Evolutionary conservation across 1,140 invertebrate species (phyloP).

Genomic region (Zeugodacus cucurbitae): DNA sequence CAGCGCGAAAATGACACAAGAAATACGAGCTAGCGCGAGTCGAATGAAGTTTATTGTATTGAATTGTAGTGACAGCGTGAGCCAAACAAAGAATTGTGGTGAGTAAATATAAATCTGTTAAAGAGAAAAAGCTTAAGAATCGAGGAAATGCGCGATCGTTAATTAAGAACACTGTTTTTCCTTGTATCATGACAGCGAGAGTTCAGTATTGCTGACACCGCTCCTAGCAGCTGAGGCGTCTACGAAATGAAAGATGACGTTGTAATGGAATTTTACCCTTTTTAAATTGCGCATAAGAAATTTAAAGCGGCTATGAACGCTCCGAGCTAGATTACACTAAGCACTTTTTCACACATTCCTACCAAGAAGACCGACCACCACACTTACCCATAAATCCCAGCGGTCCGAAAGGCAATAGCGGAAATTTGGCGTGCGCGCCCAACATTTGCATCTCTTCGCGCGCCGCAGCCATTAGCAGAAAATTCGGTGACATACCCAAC

Average conservation of each 20-base stretch:
- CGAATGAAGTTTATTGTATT: neutral
- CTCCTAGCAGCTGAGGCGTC: too few species aligned
- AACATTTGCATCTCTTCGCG: conserved; percentile 60
- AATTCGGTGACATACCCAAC: conserved; percentile 59
- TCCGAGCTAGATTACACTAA: neutral
- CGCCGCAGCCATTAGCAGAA: conserved; percentile 61
- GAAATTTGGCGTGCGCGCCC: conserved; percentile 66
- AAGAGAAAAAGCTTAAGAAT: neutral
- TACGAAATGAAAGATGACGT: neutral
- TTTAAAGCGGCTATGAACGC: neutral
- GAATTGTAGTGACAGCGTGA: neutral
- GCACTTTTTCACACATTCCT: neutral
- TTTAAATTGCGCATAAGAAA: neutral
- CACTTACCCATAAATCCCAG: conserved; percentile 73
- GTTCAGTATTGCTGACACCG: neutral
- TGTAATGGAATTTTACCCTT: neutral
- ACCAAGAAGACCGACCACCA: neutral
- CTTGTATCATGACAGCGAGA: neutral
- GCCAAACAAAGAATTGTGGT: neutral
- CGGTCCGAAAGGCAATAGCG: conserved; percentile 81
- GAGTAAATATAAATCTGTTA: neutral
- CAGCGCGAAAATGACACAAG: conserved; percentile 17
- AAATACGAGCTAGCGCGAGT: neutral
- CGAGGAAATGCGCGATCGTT: neutral
- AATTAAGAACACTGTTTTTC: conserved; percentile 25